Base-by-base conservation (phyloP, 1,140 invertebrate species). In the Fopius arisanus region DNA sequence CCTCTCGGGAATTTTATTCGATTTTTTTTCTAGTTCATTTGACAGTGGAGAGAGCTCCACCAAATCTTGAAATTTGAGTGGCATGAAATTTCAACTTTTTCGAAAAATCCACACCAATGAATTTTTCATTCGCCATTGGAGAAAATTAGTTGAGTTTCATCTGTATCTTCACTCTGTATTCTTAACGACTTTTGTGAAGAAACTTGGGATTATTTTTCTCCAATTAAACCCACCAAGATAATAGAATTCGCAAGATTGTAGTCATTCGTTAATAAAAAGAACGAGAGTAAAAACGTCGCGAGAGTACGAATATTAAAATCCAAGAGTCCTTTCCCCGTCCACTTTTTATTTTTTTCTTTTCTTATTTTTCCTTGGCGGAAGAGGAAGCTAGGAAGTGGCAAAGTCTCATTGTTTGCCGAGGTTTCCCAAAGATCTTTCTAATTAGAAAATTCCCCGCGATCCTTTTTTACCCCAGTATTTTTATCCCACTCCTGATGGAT, bases 381-480 rank as follows among this genome's bases (percentile, higher is more conserved):
- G n/a, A n/a, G 66, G 21, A 43, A 67, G 66, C 54, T 67, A 73
- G 43, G 51, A 73, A 70, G 71, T 73, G 63, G 59, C 69, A 71
- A 71, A 73, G 68, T 72, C 33, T 75, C 59, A 65, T 75, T 71
- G 68, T 76, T 73, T 78, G 48, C 67, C 48, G 70, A 78, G 78
- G 75, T 70, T 77, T 74, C 71, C 73, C 75, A 72, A 75, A 78
- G 81, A 84, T 83, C 79, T 76, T 84, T 75, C 82, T 86, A 86
- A 86, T 87, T 87, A 84, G 82, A 80, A 85, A 86, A 86, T 85
- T 83, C 83, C 73, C 65, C 72, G 62, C 72, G 75, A 77, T 51
- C 75, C 73, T 72, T 75, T 67, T 12, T 40, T 54, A n/a, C 62
- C 33, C 28, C 26, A 31, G 63, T 70, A 48, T 33, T 75, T 28